phyloP scores from a whole-genome alignment of 2,113 vertebrate genomes.

The Tragelaphus buxtoni region DNA sequence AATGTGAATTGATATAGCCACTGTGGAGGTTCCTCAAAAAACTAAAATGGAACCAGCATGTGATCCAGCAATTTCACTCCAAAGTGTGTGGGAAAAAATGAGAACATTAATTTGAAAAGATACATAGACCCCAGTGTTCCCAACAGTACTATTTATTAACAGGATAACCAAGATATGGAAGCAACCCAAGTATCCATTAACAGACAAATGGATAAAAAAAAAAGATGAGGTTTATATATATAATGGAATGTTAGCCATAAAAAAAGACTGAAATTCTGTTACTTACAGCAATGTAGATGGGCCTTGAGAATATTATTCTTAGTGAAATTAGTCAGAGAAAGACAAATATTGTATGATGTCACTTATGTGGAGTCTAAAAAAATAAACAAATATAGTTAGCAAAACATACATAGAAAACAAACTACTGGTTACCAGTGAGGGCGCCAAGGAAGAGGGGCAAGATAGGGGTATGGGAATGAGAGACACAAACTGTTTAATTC shows the following conservation, averaged over 20 bases:
- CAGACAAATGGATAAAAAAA: not conserved
- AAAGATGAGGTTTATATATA: not conserved
- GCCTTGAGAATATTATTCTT: not conserved
- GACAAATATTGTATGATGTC: not conserved
- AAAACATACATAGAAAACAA: not conserved
- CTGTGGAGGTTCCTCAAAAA: not conserved
- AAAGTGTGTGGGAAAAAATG: not conserved
- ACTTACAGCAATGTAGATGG: not conserved
- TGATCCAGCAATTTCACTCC: not conserved
- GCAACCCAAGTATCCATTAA: not conserved
- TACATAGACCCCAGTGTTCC: not conserved
- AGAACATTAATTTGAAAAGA: not conserved
- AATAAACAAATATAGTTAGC: not conserved
- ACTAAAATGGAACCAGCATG: not conserved
- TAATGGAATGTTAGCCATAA: not conserved
- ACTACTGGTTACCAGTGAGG: not conserved
- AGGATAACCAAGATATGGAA: not conserved
- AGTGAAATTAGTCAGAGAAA: not conserved
- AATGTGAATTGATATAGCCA: not conserved
- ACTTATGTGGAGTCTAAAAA: not conserved
- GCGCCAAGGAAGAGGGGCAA: not conserved
- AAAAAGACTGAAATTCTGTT: not conserved
- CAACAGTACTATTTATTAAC: not conserved
- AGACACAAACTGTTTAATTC: not conserved
- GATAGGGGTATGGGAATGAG: not conserved